These are phyloP conservation scores for Pogonophryne albipinna DNA, from an alignment of 2,797 vertebrate genomes.

Conservation along the genomic window DNA sequence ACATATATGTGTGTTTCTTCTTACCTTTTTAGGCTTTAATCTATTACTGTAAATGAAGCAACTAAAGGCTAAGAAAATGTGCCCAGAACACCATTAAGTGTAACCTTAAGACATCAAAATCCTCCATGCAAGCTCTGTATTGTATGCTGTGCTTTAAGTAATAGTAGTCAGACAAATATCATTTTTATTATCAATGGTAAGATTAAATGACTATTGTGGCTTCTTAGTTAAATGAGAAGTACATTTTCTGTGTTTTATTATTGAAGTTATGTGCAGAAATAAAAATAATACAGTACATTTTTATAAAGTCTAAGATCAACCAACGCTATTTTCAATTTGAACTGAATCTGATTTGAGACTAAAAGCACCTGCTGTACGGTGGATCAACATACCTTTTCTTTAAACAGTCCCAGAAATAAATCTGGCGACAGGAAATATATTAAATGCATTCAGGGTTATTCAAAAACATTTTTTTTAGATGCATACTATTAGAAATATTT, in stretches of 20 bases:
- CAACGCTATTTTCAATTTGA: not conserved
- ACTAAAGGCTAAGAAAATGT: not conserved
- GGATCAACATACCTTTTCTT: not conserved
- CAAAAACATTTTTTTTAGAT: not conserved
- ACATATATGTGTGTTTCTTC: not conserved
- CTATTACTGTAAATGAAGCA: not conserved
- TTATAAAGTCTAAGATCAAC: not conserved
- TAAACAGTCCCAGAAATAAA: constrained; percentile 1
- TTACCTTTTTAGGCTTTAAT: not conserved
- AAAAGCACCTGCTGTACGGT: not conserved
- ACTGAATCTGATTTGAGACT: not conserved
- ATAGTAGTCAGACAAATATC: not conserved
- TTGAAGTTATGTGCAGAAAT: not conserved
- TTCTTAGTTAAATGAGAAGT: too few species aligned
- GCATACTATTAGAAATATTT: not conserved
- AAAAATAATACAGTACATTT: not conserved
- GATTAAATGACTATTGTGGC: too few species aligned
- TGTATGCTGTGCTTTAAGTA: not conserved
- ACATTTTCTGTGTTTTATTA: not conserved
- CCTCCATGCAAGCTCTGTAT: not conserved
- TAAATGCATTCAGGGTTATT: not conserved
- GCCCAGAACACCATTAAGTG: not conserved
- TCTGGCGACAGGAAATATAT: not conserved
- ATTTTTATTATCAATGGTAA: too few species aligned
- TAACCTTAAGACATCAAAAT: not conserved